Evolutionary conservation across 2,113 vertebrate genomes (phyloP).

Genomic region (Plestiodon gilberti): DNA sequence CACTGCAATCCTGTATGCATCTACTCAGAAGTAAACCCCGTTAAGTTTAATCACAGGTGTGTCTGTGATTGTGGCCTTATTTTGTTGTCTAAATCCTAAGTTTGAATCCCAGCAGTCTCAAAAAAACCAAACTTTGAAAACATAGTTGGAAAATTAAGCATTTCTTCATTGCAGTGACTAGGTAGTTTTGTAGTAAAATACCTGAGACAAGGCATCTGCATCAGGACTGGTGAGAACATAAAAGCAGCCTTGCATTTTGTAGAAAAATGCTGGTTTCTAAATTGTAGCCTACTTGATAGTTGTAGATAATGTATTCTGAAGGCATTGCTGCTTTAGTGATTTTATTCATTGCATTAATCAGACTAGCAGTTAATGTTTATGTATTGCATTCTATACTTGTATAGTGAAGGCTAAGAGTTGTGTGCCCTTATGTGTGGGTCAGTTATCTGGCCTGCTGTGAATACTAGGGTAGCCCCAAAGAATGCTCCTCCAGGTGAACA

Average conservation of each 20-base stretch:
- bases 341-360: background rate
- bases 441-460: background rate
- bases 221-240: background rate
- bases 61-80: too few species aligned
- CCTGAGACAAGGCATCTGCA: background rate
- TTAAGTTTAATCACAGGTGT: background rate
- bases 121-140: background rate
- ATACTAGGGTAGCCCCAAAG: background rate
- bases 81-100: background rate
- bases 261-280: background rate
- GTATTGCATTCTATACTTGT: background rate
- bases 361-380: background rate
- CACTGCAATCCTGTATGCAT: background rate
- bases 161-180: background rate
- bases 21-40: too few species aligned
- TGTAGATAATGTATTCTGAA: background rate
- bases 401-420: background rate
- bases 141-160: background rate
- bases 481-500: background rate
- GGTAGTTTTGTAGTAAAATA: background rate
- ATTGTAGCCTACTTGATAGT: background rate
- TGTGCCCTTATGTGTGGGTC: background rate
- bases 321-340: background rate
- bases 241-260: background rate
- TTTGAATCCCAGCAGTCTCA: background rate